Evolutionary conservation across 2,888 invertebrate genomes (phyloP).

Genomic region (Nomada fabriciana): DNA sequence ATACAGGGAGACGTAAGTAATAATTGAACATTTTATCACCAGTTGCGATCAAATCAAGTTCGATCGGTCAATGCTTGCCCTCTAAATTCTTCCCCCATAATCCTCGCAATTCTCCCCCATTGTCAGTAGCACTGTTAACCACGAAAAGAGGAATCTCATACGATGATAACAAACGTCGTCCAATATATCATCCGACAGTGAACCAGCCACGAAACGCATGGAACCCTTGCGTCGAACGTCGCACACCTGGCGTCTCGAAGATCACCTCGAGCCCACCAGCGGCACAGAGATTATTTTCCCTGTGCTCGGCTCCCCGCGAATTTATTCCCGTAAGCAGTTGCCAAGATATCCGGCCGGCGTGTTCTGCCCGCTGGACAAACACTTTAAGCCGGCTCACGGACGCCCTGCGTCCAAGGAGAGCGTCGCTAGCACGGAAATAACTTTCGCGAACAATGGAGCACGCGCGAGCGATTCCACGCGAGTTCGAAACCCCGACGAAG

Average conservation of each 20-base stretch:
- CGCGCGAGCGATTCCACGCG: conserved; percentile 21
- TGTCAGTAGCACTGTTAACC: no score
- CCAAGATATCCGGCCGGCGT: conserved; percentile 45
- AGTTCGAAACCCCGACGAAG: not conserved
- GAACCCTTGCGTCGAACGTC: conserved; percentile 11
- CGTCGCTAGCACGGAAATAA: conserved; percentile 25
- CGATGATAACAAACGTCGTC: no score
- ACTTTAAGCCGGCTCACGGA: conserved; percentile 45
- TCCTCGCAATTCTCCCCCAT: no score
- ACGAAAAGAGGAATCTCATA: no score
- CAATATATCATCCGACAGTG: no score
- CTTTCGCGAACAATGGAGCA: conserved; percentile 36
- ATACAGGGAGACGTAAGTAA: not conserved
- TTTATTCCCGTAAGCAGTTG: conserved; percentile 53
- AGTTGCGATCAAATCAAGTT: no score
- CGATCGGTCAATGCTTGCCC: no score
- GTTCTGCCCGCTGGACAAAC: conserved; percentile 64
- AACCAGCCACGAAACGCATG: no score
- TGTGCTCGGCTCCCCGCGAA: conserved; percentile 44
- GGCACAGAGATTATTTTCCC: conserved; percentile 56
- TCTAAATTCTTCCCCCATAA: no score
- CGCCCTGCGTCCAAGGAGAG: not conserved
- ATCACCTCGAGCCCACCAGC: not conserved
- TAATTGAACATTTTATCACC: no score
- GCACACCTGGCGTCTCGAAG: conserved; percentile 39